These are phyloP conservation scores for Hirtodrosophila duncani DNA, from an alignment of 2,888 invertebrate genomes.

Conservation along the genomic window DNA sequence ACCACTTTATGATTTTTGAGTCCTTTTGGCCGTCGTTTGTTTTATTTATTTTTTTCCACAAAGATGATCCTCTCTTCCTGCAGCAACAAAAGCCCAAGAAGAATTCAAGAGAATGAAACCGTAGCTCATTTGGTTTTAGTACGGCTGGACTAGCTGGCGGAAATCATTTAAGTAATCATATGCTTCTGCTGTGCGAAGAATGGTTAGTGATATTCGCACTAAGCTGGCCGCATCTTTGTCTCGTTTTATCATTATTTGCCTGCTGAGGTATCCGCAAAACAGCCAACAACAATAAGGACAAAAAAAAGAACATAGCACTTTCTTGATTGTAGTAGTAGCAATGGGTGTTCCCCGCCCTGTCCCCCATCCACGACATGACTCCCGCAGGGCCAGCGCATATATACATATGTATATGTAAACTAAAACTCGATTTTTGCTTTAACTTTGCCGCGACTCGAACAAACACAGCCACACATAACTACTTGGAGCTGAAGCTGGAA, in stretches of 20 bases:
- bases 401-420: conserved; percentile 26
- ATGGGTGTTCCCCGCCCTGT: conserved; percentile 44
- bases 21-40: conserved; percentile 57
- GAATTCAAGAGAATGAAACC: conserved; percentile 67
- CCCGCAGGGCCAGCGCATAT: conserved; percentile 55
- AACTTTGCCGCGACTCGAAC: conserved; percentile 62
- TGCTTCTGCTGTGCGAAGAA: no score
- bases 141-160: conserved; percentile 22
- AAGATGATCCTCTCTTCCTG: conserved; percentile 71
- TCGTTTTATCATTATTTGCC: conserved; percentile 18
- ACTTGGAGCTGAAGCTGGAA: conserved; percentile 18
- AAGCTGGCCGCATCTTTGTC: conserved; percentile 2
- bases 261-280: conserved; percentile 18
- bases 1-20: conserved; percentile 68
- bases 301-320: not conserved
- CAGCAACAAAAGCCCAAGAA: conserved; percentile 60
- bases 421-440: conserved; percentile 61
- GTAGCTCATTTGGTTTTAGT: conserved; percentile 63
- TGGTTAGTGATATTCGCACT: conserved; percentile 35
- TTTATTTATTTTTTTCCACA: conserved; percentile 40
- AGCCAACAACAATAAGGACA: no score
- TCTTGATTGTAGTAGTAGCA: conserved; percentile 25
- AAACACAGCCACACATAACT: conserved; percentile 9
- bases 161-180: conserved; percentile 44
- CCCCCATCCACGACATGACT: conserved; percentile 35